Percentiles rank a stretch among this genome's conserved stretches.
These are phyloP conservation scores for Melanostoma mellinum DNA, from an alignment of 2,888 invertebrate genomes.

Conservation along the genomic window DNA sequence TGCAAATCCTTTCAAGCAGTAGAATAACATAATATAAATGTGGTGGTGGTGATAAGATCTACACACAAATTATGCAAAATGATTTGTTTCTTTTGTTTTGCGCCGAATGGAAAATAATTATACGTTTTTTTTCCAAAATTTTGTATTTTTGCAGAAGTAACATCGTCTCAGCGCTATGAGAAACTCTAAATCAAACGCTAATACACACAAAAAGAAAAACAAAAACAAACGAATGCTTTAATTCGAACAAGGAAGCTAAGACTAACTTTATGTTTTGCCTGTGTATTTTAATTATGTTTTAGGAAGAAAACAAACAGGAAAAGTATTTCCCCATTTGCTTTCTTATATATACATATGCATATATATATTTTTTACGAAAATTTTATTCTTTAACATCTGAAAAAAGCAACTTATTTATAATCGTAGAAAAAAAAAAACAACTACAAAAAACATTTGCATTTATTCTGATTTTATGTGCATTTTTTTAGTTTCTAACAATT, in stretches of 20 bases:
- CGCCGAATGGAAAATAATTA: conserved; percentile 45
- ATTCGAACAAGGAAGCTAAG: conserved; percentile 73
- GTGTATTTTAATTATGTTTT: conserved; percentile 53
- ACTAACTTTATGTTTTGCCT: conserved; percentile 53
- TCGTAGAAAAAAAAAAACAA: too few relatives aligned
- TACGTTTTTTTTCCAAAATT: conserved; percentile 63
- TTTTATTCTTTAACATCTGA: too few relatives aligned
- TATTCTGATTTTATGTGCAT: too few relatives aligned
- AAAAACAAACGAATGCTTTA: conserved; percentile 54
- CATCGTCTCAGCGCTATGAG: conserved; percentile 95
- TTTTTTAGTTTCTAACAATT: too few relatives aligned
- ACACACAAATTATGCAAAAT: conserved; percentile 41
- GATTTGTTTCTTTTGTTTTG: conserved; percentile 35
- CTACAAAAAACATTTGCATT: too few relatives aligned
- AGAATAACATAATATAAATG: conserved; percentile 34
- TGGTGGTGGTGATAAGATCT: conserved; percentile 47
- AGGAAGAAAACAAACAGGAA: conserved; percentile 2
- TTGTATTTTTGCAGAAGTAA: conserved; percentile 92
- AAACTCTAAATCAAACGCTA: conserved; percentile 87
- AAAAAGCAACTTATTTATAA: too few relatives aligned
- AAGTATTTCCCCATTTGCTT: neutral
- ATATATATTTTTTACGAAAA: conserved; percentile 23
- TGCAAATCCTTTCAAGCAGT: conserved; percentile 49
- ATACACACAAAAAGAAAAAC: conserved; percentile 65
- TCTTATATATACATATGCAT: conserved; percentile 36